Evolutionary conservation across 2,797 vertebrate genomes (phyloP), one percentile per base, ranked within the genome.

Genomic region (Takifugu rubripes): DNA sequence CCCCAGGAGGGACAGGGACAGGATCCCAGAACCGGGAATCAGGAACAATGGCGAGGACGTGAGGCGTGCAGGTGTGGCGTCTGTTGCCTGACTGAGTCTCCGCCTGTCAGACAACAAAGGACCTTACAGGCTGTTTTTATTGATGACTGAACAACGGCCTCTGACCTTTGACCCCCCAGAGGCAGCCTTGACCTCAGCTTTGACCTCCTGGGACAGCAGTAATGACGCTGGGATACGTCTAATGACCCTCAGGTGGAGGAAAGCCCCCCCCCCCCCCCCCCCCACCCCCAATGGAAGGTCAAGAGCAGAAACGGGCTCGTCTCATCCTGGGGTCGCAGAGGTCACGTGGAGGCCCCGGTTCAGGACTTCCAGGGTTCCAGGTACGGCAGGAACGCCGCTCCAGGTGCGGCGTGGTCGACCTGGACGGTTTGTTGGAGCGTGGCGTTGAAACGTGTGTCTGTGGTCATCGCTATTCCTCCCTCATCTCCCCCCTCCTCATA

Each of bases 381-480:
- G 17, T 45, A 21, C 3, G 8, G 44, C 16, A 6, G 17, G n/a
- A 21, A 17, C 3, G 17, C 17, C 54, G 45, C 78, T 51, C 78
- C 78, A 83, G 74, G 77, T 82, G 66, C 54, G 53, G 44, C 29
- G 5, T 12, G 27, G 8, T 29, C 10, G 10, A 49, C 45, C 57
- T 46, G 51, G 25, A 16, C 55, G 40, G 73, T n/a, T 66, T 25
- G 56, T 52, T 70, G 54, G 58, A 59, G 68, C 17, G 45, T 25
- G 2, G 29, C 68, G 67, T 67, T 76, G 52, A 70, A 67, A 46
- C 44, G 49, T 45, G 33, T 33, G 59, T 62, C 51, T 52, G 60
- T 61, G 70, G 78, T 77, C 76, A 84, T 84, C 87, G 76, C 69
- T 77, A 84, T 84, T 85, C 82, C 64, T 70, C 76, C 68, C 74